Evolutionary conservation across 2,113 vertebrate species (phyloP).

Genomic region (Dolichotis patagonum): DNA sequence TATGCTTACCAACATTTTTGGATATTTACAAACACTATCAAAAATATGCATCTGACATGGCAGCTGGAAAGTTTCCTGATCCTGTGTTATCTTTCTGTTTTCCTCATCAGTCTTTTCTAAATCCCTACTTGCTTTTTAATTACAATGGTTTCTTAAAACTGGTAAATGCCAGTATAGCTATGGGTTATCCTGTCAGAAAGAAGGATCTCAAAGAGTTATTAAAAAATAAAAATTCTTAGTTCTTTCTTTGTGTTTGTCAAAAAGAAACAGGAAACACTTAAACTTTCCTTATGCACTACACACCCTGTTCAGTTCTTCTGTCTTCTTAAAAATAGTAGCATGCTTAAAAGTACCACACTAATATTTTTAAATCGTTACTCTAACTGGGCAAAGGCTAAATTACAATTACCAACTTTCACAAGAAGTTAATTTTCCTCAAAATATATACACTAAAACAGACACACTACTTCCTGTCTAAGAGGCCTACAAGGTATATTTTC

Average conservation of each 20-base stretch:
- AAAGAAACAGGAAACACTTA: not conserved
- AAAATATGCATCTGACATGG: rapidly evolving
- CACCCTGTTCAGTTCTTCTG: not conserved
- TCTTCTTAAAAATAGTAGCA: not conserved
- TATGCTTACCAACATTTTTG: not conserved
- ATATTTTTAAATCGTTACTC: not conserved
- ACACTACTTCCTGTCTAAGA: not conserved
- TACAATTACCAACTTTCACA: not conserved
- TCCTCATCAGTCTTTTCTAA: not conserved
- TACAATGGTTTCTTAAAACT: not conserved
- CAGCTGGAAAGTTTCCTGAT: rapidly evolving
- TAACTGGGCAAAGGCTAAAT: not conserved
- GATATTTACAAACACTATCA: not conserved
- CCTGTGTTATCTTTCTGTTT: not conserved
- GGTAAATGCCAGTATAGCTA: not conserved
- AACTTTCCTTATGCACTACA: not conserved
- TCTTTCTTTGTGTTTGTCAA: not conserved
- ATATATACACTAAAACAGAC: not conserved
- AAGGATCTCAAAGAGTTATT: not conserved
- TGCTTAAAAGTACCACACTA: not conserved
- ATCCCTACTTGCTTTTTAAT: not conserved
- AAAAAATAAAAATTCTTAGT: not conserved
- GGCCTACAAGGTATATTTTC: rapidly evolving
- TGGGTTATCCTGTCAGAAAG: not conserved
- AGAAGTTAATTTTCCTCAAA: not conserved